phyloP scores from a whole-genome alignment of 2,888 invertebrate genomes.

The Ischnura elegans region DNA sequence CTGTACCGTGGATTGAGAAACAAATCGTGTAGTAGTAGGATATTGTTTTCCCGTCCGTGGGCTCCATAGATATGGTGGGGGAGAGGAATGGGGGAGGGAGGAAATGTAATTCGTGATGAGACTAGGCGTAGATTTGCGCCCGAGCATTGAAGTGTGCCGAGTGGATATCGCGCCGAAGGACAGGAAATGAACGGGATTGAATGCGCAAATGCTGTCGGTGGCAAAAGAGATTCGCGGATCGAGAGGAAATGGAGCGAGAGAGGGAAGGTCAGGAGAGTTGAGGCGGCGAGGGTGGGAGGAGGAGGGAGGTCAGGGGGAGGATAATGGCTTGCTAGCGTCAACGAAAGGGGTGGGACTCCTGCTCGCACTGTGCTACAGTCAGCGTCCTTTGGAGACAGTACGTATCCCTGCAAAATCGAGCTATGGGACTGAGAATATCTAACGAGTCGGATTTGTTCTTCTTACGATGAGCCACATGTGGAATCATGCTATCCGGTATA shows the following conservation, averaged over 20 bases:
- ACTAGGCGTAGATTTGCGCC: not conserved
- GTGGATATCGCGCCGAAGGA: constrained; percentile 38
- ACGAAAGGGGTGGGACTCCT: not conserved
- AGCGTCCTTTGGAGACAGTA: not conserved
- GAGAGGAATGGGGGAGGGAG: not conserved
- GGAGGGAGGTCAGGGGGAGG: constrained; percentile 13
- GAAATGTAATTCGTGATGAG: constrained; percentile 31
- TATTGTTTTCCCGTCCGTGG: not conserved
- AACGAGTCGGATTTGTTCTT: too few relatives aligned
- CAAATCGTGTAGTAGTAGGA: not conserved
- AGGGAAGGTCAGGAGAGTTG: not conserved
- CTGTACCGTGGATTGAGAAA: not conserved
- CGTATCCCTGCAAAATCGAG: not conserved
- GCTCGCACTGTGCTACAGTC: not conserved
- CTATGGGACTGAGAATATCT: not conserved
- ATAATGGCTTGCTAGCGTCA: not conserved
- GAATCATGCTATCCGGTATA: too few relatives aligned
- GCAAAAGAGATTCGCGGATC: constrained; percentile 34
- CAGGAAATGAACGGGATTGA: constrained; percentile 37
- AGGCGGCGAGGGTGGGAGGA: not conserved
- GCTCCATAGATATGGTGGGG: not conserved
- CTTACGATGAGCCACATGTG: too few relatives aligned
- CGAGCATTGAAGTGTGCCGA: constrained; percentile 26
- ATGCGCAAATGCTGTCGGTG: constrained; percentile 40
- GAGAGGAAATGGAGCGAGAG: constrained; percentile 7